These are phyloP conservation scores for Lagopus leucura DNA, from an alignment of 2,113 vertebrate species.

Conservation along the genomic window DNA sequence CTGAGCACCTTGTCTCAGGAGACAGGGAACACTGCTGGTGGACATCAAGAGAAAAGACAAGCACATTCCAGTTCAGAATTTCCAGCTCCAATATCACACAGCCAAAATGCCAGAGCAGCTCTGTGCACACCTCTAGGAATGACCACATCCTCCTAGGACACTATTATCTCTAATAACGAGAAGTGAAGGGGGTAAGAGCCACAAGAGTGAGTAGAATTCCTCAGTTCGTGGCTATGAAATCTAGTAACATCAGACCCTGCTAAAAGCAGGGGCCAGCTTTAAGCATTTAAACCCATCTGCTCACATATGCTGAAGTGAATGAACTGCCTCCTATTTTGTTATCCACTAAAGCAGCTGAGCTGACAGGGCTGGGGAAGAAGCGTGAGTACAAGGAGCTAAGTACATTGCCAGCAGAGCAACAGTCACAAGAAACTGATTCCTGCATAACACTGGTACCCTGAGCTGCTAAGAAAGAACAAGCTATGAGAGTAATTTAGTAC, in stretches of 20 bases:
- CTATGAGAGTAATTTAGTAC: conserved; percentile 21
- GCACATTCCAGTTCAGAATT: background rate
- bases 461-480: conserved; percentile 9
- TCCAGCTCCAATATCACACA: background rate
- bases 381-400: background rate
- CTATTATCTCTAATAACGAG: background rate
- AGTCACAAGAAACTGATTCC: background rate
- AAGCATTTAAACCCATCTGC: background rate
- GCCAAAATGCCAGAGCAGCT: background rate
- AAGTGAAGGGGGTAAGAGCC: background rate
- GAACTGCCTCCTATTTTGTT: background rate
- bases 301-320: background rate
- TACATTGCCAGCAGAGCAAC: background rate
- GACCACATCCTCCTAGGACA: background rate
- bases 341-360: background rate
- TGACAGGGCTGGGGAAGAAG: background rate
- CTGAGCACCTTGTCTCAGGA: accelerated
- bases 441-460: background rate
- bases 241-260: background rate
- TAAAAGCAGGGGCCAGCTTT: background rate
- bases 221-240: background rate
- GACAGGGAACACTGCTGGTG: accelerated
- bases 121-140: background rate
- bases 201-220: background rate
- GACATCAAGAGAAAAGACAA: background rate